Base-by-base conservation (phyloP, 2,113 vertebrate genomes). In the Turnix velox region DNA sequence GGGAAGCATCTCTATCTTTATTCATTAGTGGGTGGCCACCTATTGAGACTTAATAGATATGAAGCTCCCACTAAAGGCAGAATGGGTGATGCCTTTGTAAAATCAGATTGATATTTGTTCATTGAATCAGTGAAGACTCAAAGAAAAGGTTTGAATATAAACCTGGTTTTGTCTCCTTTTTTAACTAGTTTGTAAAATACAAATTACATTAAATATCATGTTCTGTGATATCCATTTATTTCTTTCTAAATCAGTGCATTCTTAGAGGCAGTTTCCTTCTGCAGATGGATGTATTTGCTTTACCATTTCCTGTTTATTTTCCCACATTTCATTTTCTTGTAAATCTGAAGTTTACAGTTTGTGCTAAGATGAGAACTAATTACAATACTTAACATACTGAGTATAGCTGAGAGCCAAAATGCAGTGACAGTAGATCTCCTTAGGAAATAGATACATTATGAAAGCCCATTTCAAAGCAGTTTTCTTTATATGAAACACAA, bases 281-380 rank as follows among this genome's bases (percentile, higher is more conserved):
- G 42, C 18, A 73, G 58, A 77, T 84, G 35, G 33, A 55, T 92
- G 33, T 67, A 33, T 74, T 84, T 61, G 28, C 14, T 43, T 80
- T 91, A 72, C 16, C 2, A 8, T 84, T 93, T 95, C 77, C 84
- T 91, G 48, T 84, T 95, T 93, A 67, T 88, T 88, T 92, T 74
- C 79, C 66, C 52, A 87, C 23, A 61, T 86, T 81, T 94, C 4
- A 39, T 67, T 90, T 93, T 28, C 61, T 61, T 82, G 39, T 92
- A 87, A 87, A 68, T 92, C 69, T 87, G 43, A 75, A 90, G 43
- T 76, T 88, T 88, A 57, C 18, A 61, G 25, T 62, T 93, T 28
- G 28, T 63, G 22, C 40, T 78, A 8, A 83, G 28, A 69, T 82
- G 31, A 90, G 43, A 88, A 90, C 37, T 59, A 22, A n/a, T 84